Conservation (phyloP, 2,797 vertebrate species). For the Erethizon dorsatum region DNA sequence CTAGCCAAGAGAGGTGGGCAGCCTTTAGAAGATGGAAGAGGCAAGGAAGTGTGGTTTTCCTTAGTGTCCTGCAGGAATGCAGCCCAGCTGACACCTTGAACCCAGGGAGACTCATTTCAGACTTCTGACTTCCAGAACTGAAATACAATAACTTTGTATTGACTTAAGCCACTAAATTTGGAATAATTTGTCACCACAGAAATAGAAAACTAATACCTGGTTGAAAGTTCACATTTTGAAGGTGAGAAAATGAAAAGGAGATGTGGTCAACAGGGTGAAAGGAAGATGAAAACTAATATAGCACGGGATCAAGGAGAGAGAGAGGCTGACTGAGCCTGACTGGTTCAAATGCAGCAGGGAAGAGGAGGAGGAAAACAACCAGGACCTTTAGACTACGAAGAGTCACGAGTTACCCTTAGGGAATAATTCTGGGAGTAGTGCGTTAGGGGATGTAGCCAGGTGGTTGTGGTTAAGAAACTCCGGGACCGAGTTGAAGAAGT, state of each 20-base stretch:
- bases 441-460: not conserved
- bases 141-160: not conserved
- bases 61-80: not conserved
- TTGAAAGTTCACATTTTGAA: not conserved
- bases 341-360: not conserved
- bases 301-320: not conserved
- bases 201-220: not conserved
- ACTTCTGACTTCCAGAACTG: not conserved
- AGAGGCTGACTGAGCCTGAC: not conserved
- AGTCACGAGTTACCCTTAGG: not conserved
- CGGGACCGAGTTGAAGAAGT: not conserved
- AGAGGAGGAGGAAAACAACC: not conserved
- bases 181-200: not conserved
- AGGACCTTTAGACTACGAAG: not conserved
- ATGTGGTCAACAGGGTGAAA: not conserved
- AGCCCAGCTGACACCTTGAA: not conserved
- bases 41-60: not conserved
- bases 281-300: not conserved
- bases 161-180: slow-evolving; percentile 7
- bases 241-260: not conserved
- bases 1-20: not conserved
- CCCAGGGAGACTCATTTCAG: not conserved
- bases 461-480: not conserved
- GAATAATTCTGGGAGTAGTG: not conserved
- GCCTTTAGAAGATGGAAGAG: not conserved